Evolutionary conservation across 2,113 vertebrate genomes (phyloP).

Genomic region (Pseudopodoces humilis): DNA sequence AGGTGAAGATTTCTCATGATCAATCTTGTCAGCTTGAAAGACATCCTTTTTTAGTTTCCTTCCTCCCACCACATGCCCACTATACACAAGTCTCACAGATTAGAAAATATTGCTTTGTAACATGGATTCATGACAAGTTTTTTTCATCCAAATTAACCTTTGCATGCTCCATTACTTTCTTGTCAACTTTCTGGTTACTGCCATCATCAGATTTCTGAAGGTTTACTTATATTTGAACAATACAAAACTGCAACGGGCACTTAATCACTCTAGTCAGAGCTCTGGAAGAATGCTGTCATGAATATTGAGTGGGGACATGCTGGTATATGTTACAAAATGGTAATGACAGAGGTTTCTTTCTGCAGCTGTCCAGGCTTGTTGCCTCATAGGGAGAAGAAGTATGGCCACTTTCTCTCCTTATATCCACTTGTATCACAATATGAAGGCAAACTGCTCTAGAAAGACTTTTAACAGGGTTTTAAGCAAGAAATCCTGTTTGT

Average conservation of each 20-base stretch:
- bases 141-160: conserved; percentile 56
- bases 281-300: background rate
- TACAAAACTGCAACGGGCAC: background rate
- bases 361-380: background rate
- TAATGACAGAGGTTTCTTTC: background rate
- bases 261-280: background rate
- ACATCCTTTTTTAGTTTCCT: conserved; percentile 1
- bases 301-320: background rate
- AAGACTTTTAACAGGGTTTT: background rate
- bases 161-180: conserved; percentile 34
- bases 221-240: background rate
- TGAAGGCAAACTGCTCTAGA: background rate
- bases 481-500: background rate
- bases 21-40: conserved; percentile 39
- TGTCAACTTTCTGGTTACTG: conserved; percentile 18
- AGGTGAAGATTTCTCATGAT: background rate
- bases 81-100: background rate
- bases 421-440: background rate
- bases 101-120: conserved; percentile 40
- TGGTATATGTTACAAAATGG: background rate
- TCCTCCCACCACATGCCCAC: conserved; percentile 2
- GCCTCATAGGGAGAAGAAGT: background rate
- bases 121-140: background rate
- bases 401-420: background rate
- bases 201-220: conserved; percentile 45